A percentile compares a stretch with the other conserved stretches of the same genome.
These are phyloP conservation scores for Atethmia centrago DNA, from an alignment of 2,888 invertebrate species.

Conservation along the genomic window DNA sequence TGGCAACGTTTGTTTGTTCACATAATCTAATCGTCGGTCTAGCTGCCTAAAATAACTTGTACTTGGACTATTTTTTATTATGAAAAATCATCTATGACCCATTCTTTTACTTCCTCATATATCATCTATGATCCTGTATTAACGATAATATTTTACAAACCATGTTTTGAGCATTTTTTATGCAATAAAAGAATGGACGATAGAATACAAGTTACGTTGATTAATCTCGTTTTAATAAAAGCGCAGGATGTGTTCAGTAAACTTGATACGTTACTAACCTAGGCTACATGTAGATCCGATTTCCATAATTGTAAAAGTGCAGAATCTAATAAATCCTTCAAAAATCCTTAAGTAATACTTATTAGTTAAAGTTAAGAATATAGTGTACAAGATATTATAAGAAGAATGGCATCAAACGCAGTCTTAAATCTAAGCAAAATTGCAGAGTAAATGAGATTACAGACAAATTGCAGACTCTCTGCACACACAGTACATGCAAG, in stretches of 20 bases:
- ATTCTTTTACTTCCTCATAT: constrained; percentile 39
- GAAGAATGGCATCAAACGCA: constrained; percentile 67
- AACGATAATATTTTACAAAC: constrained; percentile 27
- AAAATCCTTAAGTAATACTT: constrained; percentile 62
- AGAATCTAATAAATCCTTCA: constrained; percentile 41
- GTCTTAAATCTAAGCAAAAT: constrained; percentile 62
- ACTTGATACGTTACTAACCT: constrained; percentile 18
- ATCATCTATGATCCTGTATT: background rate
- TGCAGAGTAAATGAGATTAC: constrained; percentile 55
- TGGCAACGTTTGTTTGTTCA: constrained; percentile 71
- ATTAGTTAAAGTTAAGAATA: constrained; percentile 59
- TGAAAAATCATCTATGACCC: constrained; percentile 50
- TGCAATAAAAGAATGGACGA: constrained; percentile 44
- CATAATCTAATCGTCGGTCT: constrained; percentile 66
- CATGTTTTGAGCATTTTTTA: constrained; percentile 40
- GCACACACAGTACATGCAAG: background rate
- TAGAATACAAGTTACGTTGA: constrained; percentile 53
- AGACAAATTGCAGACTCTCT: constrained; percentile 11
- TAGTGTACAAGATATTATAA: constrained; percentile 51
- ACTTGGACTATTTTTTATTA: constrained; percentile 68
- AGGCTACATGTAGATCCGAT: constrained; percentile 29
- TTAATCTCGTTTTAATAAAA: constrained; percentile 60
- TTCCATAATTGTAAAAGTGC: constrained; percentile 26
- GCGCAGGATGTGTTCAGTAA: constrained; percentile 59
- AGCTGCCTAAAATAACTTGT: constrained; percentile 75